A percentile compares a stretch with the other conserved stretches of the same genome.
phyloP scores from a whole-genome alignment of 2,888 invertebrate species.

The Hipparchia semele region DNA sequence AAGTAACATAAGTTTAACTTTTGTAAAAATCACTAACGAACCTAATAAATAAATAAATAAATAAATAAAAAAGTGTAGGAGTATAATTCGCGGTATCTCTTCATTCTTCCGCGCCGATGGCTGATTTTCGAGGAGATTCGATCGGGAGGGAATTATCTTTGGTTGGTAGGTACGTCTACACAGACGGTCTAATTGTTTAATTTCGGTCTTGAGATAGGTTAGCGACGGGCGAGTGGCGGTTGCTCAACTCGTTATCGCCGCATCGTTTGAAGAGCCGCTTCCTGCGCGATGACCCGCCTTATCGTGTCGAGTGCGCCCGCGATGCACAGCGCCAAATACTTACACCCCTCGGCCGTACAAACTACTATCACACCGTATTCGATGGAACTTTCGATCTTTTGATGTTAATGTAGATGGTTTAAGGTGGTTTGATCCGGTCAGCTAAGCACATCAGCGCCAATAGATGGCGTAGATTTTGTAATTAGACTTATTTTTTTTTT shows the following conservation, averaged over 20 bases:
- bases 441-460: too few relatives aligned
- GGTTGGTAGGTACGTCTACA: background rate
- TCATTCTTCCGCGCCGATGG: too few relatives aligned
- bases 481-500: too few relatives aligned
- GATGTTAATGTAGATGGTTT: too few relatives aligned
- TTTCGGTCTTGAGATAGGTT: conserved; percentile 54
- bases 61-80: background rate
- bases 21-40: too few relatives aligned
- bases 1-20: too few relatives aligned
- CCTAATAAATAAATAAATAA: too few relatives aligned
- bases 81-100: too few relatives aligned
- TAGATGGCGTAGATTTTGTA: too few relatives aligned
- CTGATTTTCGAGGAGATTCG: too few relatives aligned
- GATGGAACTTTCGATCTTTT: background rate
- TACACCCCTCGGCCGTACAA: background rate
- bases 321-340: conserved; percentile 31
- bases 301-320: conserved; percentile 46
- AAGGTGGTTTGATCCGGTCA: too few relatives aligned
- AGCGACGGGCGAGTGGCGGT: conserved; percentile 55
- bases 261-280: conserved; percentile 71
- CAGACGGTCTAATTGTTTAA: conserved; percentile 41
- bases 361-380: background rate
- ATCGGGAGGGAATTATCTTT: background rate
- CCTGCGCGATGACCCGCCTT: conserved; percentile 73
- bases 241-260: conserved; percentile 67